These are phyloP conservation scores for Oncorhynchus tshawytscha DNA, from an alignment of 2,113 vertebrate genomes.

Conservation along the genomic window DNA sequence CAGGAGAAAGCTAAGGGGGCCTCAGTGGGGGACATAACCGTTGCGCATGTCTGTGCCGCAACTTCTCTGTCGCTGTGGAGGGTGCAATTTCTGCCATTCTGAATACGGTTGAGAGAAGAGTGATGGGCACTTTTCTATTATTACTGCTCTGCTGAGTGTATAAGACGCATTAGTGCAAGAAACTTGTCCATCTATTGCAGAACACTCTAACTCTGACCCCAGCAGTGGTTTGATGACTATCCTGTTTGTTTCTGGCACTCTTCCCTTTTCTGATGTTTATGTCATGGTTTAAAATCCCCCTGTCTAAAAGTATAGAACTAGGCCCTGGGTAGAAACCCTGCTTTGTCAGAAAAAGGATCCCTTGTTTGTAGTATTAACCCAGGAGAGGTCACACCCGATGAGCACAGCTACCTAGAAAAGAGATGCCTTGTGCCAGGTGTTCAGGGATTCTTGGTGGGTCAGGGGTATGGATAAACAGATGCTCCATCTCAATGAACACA, in stretches of 20 bases:
- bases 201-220: neutral
- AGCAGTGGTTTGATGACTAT: neutral
- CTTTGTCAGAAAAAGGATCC: conserved; percentile 43
- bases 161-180: conserved; percentile 65
- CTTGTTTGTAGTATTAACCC: conserved; percentile 64
- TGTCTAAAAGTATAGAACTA: neutral
- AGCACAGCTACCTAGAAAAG: conserved; percentile 64
- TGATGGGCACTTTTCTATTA: conserved; percentile 74
- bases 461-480: conserved; percentile 66
- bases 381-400: conserved; percentile 68
- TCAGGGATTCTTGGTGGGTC: conserved; percentile 19
- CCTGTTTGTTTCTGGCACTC: conserved; percentile 34
- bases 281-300: neutral
- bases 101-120: conserved; percentile 69
- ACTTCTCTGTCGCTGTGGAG: conserved; percentile 53
- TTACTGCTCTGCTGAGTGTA: conserved; percentile 65
- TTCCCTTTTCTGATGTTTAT: conserved; percentile 6
- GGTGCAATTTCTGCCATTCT: conserved; percentile 73
- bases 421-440: conserved; percentile 57
- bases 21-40: conserved; percentile 54
- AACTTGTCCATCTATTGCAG: conserved; percentile 61
- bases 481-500: conserved; percentile 72
- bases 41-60: conserved; percentile 50
- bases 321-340: neutral
- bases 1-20: conserved; percentile 48